Percentiles rank a stretch among this genome's conserved stretches.
Conservation (phyloP, 2,797 vertebrate species). For the Meriones psammophilus region DNA sequence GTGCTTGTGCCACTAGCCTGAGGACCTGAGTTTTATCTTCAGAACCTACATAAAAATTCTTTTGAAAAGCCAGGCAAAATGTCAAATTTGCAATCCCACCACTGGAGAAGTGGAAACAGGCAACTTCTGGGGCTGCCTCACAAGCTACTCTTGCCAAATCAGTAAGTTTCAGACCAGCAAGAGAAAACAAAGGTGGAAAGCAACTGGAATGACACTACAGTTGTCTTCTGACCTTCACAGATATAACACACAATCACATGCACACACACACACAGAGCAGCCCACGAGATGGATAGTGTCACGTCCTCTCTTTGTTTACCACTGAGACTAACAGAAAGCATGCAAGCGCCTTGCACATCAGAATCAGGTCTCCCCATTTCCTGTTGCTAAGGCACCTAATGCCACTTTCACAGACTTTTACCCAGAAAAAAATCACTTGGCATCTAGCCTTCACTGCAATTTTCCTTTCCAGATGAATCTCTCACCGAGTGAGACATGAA, state of each 20-base stretch:
- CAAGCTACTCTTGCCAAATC: background rate
- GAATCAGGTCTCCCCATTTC: background rate
- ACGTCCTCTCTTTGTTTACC: background rate
- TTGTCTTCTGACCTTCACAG: background rate
- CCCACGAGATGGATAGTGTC: background rate
- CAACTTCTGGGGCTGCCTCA: background rate
- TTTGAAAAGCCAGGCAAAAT: background rate
- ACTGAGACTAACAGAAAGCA: background rate
- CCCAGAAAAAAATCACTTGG: constrained; percentile 18
- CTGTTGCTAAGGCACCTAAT: background rate
- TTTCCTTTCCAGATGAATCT: constrained; percentile 34
- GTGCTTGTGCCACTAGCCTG: too few relatives aligned
- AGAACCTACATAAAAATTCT: background rate
- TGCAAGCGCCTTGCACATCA: background rate
- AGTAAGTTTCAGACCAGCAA: background rate
- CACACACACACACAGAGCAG: background rate
- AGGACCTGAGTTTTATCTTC: background rate
- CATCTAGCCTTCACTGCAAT: constrained; percentile 19
- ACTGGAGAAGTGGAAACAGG: background rate
- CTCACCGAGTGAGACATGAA: background rate
- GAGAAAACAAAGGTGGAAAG: background rate
- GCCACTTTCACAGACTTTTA: background rate
- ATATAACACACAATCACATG: background rate
- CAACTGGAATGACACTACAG: background rate
- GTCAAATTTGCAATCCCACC: background rate